Evolutionary conservation across 2,797 vertebrate genomes (phyloP), one percentile per base, ranked within the genome.

Genomic region (Danio tinwini): DNA sequence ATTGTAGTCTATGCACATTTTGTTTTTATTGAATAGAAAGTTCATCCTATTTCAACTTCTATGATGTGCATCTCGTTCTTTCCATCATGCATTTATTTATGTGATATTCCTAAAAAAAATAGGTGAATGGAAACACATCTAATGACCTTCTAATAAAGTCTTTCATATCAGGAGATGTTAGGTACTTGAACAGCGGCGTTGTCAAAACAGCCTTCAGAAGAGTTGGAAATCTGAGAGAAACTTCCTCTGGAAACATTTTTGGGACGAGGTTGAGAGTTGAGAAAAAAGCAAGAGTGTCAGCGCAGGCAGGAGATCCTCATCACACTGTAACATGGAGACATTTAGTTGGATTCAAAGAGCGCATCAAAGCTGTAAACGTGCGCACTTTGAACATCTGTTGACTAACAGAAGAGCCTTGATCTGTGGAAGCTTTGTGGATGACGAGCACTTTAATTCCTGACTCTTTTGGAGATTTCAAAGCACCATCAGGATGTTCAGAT

Each of bases 351-450:
- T 40, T 75, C 44, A 40, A 85, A 64, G 39, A 65, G 68, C 71
- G 56, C 81, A 85, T 85, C 83, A 85, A 86, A 86, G 71, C 63
- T 40, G 80, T 82, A 82, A 81, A 55, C 39, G 40, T 0, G 8
- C 55, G 49, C 71, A 77, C 58, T 69, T 68, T 53, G 58, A 76
- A 74, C 61, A 61, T 70, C 59, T 65, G 76, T 72, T 81, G 83
- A 78, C 80, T 81, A 82, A 79, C 71, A 79, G 83, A 21, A 14
- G 17, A 45, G 64, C 9, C 49, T 65, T 73, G 69, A 74, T 84
- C 76, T 79, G 19, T 44, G 70, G 47, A 81, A 19, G 64, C 39
- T 62, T 62, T 17, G 29, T 55, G 14, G 13, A 71, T 79, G 64
- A 84, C 70, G 59, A 79, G 61, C 45, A 40, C 67, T 17, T 70